phyloP scores from a whole-genome alignment of 2,797 vertebrate genomes.

The Syngnathus acus region DNA sequence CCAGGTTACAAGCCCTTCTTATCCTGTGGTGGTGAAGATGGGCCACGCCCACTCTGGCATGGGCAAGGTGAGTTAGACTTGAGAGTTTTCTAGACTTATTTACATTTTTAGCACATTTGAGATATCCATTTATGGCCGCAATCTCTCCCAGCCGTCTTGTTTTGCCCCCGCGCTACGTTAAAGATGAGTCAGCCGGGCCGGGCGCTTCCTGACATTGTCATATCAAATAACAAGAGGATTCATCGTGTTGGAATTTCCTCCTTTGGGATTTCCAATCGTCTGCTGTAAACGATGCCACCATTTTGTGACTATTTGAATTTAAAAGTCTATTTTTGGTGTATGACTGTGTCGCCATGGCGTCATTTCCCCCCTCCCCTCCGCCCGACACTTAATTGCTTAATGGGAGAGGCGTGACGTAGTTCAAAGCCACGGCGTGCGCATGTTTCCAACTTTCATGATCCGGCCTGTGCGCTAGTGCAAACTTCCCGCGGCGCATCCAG shows the following conservation, averaged over 20 bases:
- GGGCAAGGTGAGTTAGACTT: conserved; percentile 80
- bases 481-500: conserved; percentile 40
- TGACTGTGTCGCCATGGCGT: conserved; percentile 16
- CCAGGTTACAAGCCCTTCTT: conserved; percentile 78
- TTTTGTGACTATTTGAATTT: neutral
- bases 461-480: conserved; percentile 29
- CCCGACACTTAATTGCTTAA: conserved; percentile 29
- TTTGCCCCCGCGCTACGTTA: neutral
- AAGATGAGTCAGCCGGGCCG: neutral
- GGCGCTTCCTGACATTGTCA: neutral
- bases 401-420: conserved; percentile 28
- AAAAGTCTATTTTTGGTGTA: neutral
- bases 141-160: neutral
- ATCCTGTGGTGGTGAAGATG: conserved; percentile 91
- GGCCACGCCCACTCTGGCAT: conserved; percentile 91
- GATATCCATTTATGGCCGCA: neutral
- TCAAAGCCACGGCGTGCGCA: conserved; percentile 29
- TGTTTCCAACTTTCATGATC: conserved; percentile 49
- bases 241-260: neutral
- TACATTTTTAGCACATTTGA: too few relatives aligned
- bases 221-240: neutral
- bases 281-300: neutral
- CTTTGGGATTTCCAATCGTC: neutral
- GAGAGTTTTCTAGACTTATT: too few relatives aligned
- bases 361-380: conserved; percentile 4